Base-by-base conservation (phyloP, 2,888 invertebrate species). In the Mythimna loreyi region DNA sequence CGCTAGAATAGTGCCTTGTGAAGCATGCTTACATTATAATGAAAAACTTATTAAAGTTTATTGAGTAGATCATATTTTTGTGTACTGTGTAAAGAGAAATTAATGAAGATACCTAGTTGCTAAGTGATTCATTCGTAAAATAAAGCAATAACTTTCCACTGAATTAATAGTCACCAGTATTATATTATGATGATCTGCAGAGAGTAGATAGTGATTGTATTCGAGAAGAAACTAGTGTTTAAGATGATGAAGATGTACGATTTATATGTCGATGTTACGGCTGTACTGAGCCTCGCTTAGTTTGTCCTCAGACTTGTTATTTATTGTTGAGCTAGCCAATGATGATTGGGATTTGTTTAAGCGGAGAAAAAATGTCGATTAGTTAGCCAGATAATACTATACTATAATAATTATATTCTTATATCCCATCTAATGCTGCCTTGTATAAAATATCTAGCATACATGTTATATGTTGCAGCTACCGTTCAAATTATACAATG, bases 1-100 rank as follows among this genome's bases (percentile, higher is more conserved):
- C 93, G 93, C 94, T 95, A 96, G 95, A 90, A 92, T 96, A 96
- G 95, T 96, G 95, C 95, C 95, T 96, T 96, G 94, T 92, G 92
- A 95, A 89, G 95, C 94, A 95, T 94, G 95, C 95, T 95, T 95
- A 93, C 87, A 89, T 87, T 92, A 89, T 90, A 90, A 85, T 88
- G 78, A 78, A 82, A 87, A 87, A 86, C 75, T 86, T 89, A 90
- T 86, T 89, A 89, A 89, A 89, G 89, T 65, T 86, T 87, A 89
- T 86, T 86, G 86, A 87, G 89, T 91, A 88, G 90, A 88, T 89
- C 85, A 88, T 93, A 94, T 93, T 93, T 93, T 94, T 94, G 89
- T 92, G 94, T 92, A 93, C 86, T 71, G 85, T 88, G 87, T 89
- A 89, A 90, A 91, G 86, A 87, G 57, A 86, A 80, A 85, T 77